Evolutionary conservation across 2,888 invertebrate species (phyloP).

Genomic region (Lepeophtheirus nordmannii): DNA sequence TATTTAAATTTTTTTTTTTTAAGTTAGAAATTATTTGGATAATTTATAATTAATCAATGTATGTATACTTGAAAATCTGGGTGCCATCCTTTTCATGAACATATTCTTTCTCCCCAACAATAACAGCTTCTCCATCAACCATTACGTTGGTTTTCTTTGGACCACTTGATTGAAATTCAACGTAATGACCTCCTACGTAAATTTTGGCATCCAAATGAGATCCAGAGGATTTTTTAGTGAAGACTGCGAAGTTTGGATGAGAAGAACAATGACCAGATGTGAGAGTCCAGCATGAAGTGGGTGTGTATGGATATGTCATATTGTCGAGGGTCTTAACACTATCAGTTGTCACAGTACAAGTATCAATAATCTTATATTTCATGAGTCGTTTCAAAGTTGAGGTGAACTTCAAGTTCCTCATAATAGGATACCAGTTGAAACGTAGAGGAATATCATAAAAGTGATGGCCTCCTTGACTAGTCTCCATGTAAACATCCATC

Average conservation of each 20-base stretch:
- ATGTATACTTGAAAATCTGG: conserved; percentile 12
- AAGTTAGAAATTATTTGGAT: background rate
- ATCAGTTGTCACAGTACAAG: conserved; percentile 11
- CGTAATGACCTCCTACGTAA: conserved; percentile 21
- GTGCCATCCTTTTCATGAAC: background rate
- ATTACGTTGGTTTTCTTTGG: background rate
- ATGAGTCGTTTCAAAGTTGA: conserved; percentile 13
- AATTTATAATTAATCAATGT: background rate
- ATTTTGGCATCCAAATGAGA: conserved; percentile 9
- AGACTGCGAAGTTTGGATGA: conserved; percentile 21
- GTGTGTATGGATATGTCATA: conserved; percentile 18
- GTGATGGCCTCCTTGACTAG: conserved; percentile 10
- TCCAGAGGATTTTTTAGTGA: conserved; percentile 15
- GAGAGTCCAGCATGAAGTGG: conserved; percentile 21
- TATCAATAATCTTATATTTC: conserved; percentile 1
- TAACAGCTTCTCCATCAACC: conserved; percentile 14
- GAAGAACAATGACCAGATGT: conserved; percentile 14
- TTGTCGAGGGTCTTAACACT: conserved; percentile 19
- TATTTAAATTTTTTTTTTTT: background rate
- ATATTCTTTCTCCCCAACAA: conserved; percentile 16
- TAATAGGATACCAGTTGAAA: conserved; percentile 10
- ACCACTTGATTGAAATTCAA: conserved; percentile 14
- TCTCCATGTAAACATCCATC: conserved; percentile 19
- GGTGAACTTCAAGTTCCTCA: conserved; percentile 20
- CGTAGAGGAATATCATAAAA: conserved; percentile 18